Conservation (phyloP, 2,888 invertebrate species). For the Calliopum simillimum region DNA sequence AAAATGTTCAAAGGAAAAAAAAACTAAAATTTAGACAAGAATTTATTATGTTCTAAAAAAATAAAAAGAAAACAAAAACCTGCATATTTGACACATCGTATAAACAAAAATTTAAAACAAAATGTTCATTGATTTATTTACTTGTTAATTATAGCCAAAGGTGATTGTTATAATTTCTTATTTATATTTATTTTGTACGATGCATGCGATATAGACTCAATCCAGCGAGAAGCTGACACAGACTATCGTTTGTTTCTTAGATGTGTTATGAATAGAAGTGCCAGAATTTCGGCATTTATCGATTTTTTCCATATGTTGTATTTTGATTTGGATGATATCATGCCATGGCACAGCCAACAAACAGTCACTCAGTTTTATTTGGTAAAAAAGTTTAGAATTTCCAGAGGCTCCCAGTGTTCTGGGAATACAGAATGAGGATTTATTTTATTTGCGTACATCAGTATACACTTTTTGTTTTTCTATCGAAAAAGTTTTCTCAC, state of each 20-base stretch:
- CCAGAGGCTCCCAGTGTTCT: neutral
- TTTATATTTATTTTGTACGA: neutral
- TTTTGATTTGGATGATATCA: constrained; percentile 23
- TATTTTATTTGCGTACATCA: constrained; percentile 1
- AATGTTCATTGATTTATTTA: constrained; percentile 5
- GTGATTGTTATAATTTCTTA: neutral
- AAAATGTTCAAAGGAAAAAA: neutral
- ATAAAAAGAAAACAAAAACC: constrained; percentile 8
- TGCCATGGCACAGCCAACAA: neutral
- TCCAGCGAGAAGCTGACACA: constrained; percentile 7
- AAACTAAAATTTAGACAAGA: neutral
- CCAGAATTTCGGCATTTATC: constrained; percentile 20
- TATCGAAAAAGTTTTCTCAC: neutral
- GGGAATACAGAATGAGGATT: neutral
- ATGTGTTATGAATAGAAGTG: neutral
- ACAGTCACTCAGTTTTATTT: too few species aligned
- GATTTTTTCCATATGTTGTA: constrained; percentile 21
- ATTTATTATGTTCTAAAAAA: neutral
- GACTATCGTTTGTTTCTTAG: constrained; percentile 11
- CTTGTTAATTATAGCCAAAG: neutral
- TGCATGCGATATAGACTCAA: neutral
- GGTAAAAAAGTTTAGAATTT: neutral
- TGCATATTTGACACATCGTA: neutral
- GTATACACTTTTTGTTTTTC: neutral
- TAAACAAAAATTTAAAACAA: constrained; percentile 19